These are phyloP conservation scores for Cinclus mexicanus DNA, from an alignment of 2,113 vertebrate species.

Conservation along the genomic window DNA sequence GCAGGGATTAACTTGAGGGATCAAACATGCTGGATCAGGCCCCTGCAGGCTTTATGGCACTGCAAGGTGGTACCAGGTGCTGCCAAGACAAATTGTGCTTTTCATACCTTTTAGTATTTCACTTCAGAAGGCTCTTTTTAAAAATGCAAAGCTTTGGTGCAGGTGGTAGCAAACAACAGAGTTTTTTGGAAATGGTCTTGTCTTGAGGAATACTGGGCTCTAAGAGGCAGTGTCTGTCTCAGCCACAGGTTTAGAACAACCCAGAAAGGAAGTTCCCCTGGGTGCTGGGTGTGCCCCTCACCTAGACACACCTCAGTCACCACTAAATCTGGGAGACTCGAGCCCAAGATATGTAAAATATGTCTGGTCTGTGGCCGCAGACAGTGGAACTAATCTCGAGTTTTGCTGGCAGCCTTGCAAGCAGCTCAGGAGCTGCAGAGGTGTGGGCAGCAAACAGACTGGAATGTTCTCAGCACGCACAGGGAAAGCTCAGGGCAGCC, in stretches of 20 bases:
- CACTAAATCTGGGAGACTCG: not conserved
- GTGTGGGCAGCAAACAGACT: rapidly evolving
- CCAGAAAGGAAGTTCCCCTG: not conserved
- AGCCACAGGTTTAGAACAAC: not conserved
- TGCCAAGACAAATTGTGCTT: not conserved
- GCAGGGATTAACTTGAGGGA: not conserved
- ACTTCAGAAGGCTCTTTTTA: not conserved
- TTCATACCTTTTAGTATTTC: not conserved
- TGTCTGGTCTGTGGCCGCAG: not conserved
- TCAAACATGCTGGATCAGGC: not conserved
- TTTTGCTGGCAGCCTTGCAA: not conserved
- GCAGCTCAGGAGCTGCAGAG: not conserved
- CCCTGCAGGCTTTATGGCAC: not conserved
- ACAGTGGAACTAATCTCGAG: not conserved
- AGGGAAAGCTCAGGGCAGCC: not conserved
- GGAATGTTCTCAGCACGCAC: not conserved
- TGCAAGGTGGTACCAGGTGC: not conserved
- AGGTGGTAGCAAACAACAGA: not conserved
- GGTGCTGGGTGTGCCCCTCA: not conserved
- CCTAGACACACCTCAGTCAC: not conserved
- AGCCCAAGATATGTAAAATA: not conserved
- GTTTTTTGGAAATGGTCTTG: not conserved
- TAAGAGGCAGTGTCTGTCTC: not conserved
- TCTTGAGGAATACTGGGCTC: not conserved
- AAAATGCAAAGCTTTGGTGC: not conserved